These are phyloP conservation scores for Leptopilina clavipes DNA, from an alignment of 1,140 invertebrate genomes.

Conservation along the genomic window DNA sequence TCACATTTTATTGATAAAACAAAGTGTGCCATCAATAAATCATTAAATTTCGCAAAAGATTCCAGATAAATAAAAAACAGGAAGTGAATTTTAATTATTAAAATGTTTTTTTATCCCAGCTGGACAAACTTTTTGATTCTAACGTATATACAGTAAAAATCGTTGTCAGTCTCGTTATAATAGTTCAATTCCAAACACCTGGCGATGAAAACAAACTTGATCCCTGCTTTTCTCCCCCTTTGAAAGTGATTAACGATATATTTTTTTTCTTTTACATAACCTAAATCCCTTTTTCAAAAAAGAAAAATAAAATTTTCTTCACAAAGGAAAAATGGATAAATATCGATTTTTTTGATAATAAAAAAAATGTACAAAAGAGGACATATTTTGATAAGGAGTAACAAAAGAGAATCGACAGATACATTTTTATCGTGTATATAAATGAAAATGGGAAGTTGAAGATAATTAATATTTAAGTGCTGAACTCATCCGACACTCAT, in stretches of 20 bases:
- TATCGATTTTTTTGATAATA: too few species aligned
- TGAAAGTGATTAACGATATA: background rate
- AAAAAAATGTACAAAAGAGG: too few species aligned
- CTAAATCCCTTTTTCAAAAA: background rate
- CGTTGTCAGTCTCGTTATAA: background rate
- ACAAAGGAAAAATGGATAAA: too few species aligned
- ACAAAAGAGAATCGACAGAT: background rate
- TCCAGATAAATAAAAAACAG: background rate
- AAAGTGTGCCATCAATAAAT: too few species aligned
- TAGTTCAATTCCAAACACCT: conserved; percentile 22
- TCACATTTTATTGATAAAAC: too few species aligned
- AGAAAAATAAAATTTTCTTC: background rate
- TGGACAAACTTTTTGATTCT: background rate
- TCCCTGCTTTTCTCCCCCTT: background rate
- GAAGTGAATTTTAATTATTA: background rate
- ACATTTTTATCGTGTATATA: background rate
- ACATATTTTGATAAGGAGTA: background rate
- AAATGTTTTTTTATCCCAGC: background rate
- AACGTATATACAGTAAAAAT: background rate
- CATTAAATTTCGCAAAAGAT: background rate
- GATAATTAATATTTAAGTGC: conserved; percentile 29
- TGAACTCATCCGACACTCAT: conserved; percentile 2
- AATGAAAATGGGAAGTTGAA: conserved; percentile 13
- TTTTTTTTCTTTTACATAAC: background rate
- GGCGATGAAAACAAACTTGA: conserved; percentile 10